Evolutionary conservation across 2,888 invertebrate species (phyloP), one percentile per base, ranked within the genome.

Genomic region (Seira musarum): DNA sequence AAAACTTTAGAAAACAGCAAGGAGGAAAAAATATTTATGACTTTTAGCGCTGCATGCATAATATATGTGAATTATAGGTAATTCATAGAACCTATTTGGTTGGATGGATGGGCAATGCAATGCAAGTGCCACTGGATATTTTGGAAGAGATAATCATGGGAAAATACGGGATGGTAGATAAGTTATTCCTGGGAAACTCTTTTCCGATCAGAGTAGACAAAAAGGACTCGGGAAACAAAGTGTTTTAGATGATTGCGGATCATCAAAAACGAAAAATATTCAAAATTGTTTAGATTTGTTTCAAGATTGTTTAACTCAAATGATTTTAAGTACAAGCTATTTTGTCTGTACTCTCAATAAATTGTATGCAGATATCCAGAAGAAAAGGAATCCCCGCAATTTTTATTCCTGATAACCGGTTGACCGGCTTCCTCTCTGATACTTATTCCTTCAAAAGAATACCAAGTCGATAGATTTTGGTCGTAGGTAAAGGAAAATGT

Each of bases 1-100:
- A 49, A 49, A 49, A 49, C 49, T 49, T 40, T 35, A n/a, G 66
- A 66, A 66, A 66, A 46, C 15, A 35, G 40, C 46, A 17, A 30
- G 19, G 66, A 30, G 19, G 66, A 35, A 65, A 65, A 65, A 65
- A 66, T 17, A 19, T 66, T 66, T 66, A 66, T 46, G 66, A 66
- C 66, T 66, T 19, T 66, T 19, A 21, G 40, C 46, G 46, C 21
- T 19, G 21, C 35, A 66, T 66, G 46, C 17, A 66, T 66, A 46
- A 65, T 49, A 49, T 49, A 49, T 49, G 49, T 49, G 49, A 49
- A 49, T 49, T 49, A 60, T 13, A 49, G 49, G 49, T 49, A 49
- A 15, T 49, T 49, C 8, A 8, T 30, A 2, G 30, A 8, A 30
- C 2, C 30, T 30, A 8, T 40, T 49, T 13, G 49, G 17, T n/a